phyloP scores from a whole-genome alignment of 2,113 vertebrate species.

The Lonchura striata region DNA sequence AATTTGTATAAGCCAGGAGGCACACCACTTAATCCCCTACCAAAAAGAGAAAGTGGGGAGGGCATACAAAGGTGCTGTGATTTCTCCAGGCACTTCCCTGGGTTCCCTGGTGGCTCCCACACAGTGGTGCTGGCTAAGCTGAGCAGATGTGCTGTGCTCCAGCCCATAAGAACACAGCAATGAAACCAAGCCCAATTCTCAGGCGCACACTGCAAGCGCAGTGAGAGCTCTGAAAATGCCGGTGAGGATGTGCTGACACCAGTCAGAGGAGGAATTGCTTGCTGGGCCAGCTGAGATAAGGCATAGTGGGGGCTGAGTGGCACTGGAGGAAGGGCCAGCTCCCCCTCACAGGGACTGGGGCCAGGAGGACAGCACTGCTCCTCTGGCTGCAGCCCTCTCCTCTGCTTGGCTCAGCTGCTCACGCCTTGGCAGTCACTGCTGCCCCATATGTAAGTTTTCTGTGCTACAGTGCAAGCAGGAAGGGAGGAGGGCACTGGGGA shows the following conservation, averaged over 20 bases:
- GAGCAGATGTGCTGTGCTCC: neutral
- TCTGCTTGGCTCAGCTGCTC: neutral
- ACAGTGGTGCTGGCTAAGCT: neutral
- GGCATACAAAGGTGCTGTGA: neutral
- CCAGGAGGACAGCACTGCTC: neutral
- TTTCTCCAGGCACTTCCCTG: neutral
- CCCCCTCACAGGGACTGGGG: accelerated
- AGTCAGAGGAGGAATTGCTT: neutral
- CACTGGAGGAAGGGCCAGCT: neutral
- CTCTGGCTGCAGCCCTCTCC: neutral
- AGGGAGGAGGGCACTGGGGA: neutral
- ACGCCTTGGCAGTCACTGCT: neutral
- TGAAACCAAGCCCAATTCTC: neutral
- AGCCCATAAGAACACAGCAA: neutral
- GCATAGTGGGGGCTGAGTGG: accelerated
- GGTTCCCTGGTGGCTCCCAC: neutral
- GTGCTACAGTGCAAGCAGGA: neutral
- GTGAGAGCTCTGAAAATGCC: neutral
- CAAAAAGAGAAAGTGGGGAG: neutral
- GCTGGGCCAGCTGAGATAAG: neutral
- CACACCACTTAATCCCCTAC: neutral
- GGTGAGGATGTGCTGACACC: neutral
- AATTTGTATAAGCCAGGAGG: neutral
- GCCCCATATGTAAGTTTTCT: neutral
- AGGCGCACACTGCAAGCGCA: neutral